Evolutionary conservation across 2,888 invertebrate genomes (phyloP).

Genomic region (Agonum fuliginosum): DNA sequence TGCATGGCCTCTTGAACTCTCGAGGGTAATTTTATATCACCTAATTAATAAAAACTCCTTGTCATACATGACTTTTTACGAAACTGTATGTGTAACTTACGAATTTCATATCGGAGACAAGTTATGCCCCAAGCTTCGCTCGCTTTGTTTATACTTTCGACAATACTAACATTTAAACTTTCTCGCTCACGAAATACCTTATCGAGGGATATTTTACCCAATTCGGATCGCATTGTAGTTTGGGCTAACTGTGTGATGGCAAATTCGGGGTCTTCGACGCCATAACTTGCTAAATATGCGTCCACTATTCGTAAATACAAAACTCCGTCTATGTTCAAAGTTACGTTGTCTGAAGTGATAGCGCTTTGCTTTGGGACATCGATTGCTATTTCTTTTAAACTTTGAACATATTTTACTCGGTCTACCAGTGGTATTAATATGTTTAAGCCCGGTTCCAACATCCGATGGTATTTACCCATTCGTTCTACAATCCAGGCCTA

Average conservation of each 20-base stretch:
- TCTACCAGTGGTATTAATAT: slow-evolving; percentile 93
- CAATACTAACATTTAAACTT: slow-evolving; percentile 94
- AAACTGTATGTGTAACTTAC: slow-evolving; percentile 74
- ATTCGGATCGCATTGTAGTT: slow-evolving; percentile 99
- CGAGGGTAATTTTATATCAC: slow-evolving; percentile 90
- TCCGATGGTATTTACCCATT: slow-evolving; percentile 97
- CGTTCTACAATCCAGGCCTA: slow-evolving; percentile 98
- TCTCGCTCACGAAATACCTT: slow-evolving; percentile 98
- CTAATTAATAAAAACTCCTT: slow-evolving; percentile 73
- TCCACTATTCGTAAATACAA: slow-evolving; percentile 95
- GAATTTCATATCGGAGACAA: slow-evolving; percentile 95
- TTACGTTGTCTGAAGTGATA: slow-evolving; percentile 98
- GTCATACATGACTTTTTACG: not conserved
- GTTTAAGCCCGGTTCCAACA: slow-evolving; percentile 96
- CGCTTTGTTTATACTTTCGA: slow-evolving; percentile 97
- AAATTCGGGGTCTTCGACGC: slow-evolving; percentile 99
- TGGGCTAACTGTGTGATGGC: slow-evolving; percentile 99
- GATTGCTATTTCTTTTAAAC: slow-evolving; percentile 98
- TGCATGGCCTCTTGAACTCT: slow-evolving; percentile 99
- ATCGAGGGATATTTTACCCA: slow-evolving; percentile 97
- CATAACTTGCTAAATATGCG: slow-evolving; percentile 96
- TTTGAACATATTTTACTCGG: slow-evolving; percentile 97
- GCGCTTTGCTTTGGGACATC: slow-evolving; percentile 99
- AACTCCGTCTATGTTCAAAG: slow-evolving; percentile 96
- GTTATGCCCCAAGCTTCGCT: slow-evolving; percentile 98